Base-by-base conservation (phyloP, 2,797 vertebrate genomes). In the Siniperca obscura region DNA sequence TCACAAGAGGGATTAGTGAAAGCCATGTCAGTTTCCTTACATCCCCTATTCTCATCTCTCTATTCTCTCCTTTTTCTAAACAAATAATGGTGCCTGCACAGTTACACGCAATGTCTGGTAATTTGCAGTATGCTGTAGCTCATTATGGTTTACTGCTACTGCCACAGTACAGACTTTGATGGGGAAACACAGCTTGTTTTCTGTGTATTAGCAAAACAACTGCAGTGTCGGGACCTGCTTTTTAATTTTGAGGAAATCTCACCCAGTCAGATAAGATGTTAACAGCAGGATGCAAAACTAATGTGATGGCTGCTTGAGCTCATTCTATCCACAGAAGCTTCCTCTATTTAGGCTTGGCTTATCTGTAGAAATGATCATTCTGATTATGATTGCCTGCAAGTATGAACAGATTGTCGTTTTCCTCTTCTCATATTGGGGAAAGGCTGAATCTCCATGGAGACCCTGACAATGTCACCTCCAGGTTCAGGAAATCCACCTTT, bases 401-500 rank as follows among this genome's bases (percentile, higher is more conserved):
- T 74, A 44, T 50, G 52, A 64, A 64, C 52, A 76, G 44, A 74
- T 27, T 50, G 19, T 53, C 9, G 5, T 5, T 65, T 64, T 61
- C 27, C 12, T 17, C 12, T 21, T 56, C 57, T 66, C 19, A 56
- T 84, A 64, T 52, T 70, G 42, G 48, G 56, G 66, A 48, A 75
- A 70, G 40, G 48, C 22, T 34, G 7, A 65, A 76, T 88, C 84
- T 81, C 78, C 69, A 86, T 73, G 36, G 81, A 79, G 74, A 87
- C 36, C 19, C 27, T 64, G 73, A 86, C 72, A 83, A 81, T 80
- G 68, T 91, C 73, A 82, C 73, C 40, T 81, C n/a, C 50, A 0
- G 50, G 65, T 70, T 83, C 6, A 80, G 68, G 56, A 87, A 87
- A 80, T 66, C 56, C 75, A 14, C 68, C 22, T 71, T 86, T 86